phyloP scores from a whole-genome alignment of 2,797 vertebrate species.

The Psittacula derbiana region DNA sequence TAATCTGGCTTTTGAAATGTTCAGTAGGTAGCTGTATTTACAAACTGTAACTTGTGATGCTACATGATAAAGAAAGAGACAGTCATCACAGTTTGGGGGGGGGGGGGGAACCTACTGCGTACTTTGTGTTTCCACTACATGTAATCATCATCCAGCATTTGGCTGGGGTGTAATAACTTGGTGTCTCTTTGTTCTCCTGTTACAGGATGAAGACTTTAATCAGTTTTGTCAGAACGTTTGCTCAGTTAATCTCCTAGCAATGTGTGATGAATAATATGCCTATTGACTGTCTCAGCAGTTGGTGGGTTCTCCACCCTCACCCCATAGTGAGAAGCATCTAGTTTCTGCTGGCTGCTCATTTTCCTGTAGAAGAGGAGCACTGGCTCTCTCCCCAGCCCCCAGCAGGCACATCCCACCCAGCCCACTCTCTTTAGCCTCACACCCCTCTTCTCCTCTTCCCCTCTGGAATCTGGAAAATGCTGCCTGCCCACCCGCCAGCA shows the following conservation, averaged over 20 bases:
- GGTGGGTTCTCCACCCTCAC: constrained; percentile 72
- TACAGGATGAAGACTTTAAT: constrained; percentile 75
- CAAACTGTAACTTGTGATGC: neutral
- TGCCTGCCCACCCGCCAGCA: neutral
- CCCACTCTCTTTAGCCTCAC: neutral
- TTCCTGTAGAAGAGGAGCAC: constrained; percentile 63
- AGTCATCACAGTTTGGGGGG: neutral
- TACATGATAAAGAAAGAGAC: neutral
- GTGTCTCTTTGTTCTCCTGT: constrained; percentile 69
- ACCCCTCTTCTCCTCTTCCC: constrained; percentile 4
- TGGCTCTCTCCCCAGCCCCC: constrained; percentile 54
- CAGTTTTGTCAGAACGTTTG: constrained; percentile 78
- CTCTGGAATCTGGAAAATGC: constrained; percentile 76
- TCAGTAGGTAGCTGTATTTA: constrained; percentile 37
- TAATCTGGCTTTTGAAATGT: constrained; percentile 31
- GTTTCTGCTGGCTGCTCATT: constrained; percentile 78
- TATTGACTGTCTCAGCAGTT: constrained; percentile 79
- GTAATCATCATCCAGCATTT: constrained; percentile 60
- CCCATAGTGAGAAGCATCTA: constrained; percentile 73
- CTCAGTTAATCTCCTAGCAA: constrained; percentile 80
- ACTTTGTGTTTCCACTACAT: constrained; percentile 14
- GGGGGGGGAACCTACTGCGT: neutral
- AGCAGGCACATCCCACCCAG: constrained; percentile 17
- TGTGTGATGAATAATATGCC: constrained; percentile 78
- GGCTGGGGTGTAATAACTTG: constrained; percentile 65